A percentile compares a stretch with the other conserved stretches of the same genome.
Conservation (phyloP, 2,113 vertebrate genomes). For the Sigmodon hispidus region DNA sequence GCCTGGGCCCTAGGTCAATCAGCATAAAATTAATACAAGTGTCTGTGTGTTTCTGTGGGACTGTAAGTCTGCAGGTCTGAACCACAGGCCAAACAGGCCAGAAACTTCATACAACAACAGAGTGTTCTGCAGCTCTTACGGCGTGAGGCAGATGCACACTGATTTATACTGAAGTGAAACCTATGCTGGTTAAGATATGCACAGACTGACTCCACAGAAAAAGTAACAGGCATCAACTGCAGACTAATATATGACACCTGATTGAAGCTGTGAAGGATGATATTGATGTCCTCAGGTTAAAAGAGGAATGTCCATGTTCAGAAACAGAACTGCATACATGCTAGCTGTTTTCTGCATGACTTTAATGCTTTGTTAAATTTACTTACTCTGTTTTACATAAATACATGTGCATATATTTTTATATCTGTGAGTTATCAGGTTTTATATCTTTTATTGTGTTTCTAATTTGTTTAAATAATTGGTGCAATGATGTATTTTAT, state of each 20-base stretch:
- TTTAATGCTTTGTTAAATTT: constrained; percentile 21
- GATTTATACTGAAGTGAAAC: not conserved
- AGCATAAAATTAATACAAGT: no score
- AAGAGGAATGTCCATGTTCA: not conserved
- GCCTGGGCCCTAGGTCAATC: no score
- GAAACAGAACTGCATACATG: not conserved
- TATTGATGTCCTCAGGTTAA: not conserved
- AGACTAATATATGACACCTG: not conserved
- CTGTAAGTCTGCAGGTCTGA: no score
- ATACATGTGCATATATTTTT: not conserved
- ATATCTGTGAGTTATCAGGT: not conserved
- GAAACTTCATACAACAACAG: no score
- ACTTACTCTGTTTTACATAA: constrained; percentile 41
- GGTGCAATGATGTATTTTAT: no score
- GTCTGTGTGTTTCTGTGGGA: no score
- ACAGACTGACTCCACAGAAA: not conserved
- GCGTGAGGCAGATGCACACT: not conserved
- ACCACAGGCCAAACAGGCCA: no score
- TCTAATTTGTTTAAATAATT: not conserved
- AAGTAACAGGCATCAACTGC: not conserved
- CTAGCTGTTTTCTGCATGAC: not conserved
- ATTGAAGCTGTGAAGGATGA: not conserved
- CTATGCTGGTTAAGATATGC: not conserved
- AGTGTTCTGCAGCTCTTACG: not conserved
- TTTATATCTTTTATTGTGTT: constrained; percentile 16